Conservation (phyloP, 2,797 vertebrate species). For the Kryptolebias ocellatus region DNA sequence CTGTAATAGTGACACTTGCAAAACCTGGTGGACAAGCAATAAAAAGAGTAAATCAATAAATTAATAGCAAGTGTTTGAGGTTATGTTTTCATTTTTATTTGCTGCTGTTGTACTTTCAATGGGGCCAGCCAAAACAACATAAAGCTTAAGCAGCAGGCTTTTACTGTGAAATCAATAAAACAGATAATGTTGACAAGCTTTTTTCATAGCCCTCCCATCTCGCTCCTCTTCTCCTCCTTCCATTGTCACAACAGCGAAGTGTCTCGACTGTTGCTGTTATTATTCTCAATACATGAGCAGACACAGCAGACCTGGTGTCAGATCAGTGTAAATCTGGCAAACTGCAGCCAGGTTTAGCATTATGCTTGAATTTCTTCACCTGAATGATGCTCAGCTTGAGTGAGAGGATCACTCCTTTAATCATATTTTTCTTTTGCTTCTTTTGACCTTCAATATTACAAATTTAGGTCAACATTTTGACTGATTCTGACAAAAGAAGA, state of each 20-base stretch:
- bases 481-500: too few species aligned
- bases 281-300: constrained; percentile 39
- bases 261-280: constrained; percentile 45
- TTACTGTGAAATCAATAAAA: constrained; percentile 88
- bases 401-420: not conserved
- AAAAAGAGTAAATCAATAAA: constrained; percentile 43
- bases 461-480: not conserved
- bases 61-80: constrained; percentile 60
- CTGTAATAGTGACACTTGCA: constrained; percentile 51
- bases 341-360: constrained; percentile 3
- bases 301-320: constrained; percentile 11
- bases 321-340: constrained; percentile 14
- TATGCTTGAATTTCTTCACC: constrained; percentile 14
- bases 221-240: constrained; percentile 37
- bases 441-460: not conserved
- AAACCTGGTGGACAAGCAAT: constrained; percentile 43
- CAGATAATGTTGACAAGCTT: constrained; percentile 86
- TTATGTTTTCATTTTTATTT: constrained; percentile 63
- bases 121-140: constrained; percentile 78
- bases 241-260: constrained; percentile 60
- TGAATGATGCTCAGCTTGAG: constrained; percentile 10
- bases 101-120: constrained; percentile 81
- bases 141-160: constrained; percentile 83
- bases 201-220: constrained; percentile 77
- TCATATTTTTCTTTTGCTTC: too few species aligned